Conservation (phyloP, 1,140 invertebrate genomes). For the Ptiloglossa arizonensis region DNA sequence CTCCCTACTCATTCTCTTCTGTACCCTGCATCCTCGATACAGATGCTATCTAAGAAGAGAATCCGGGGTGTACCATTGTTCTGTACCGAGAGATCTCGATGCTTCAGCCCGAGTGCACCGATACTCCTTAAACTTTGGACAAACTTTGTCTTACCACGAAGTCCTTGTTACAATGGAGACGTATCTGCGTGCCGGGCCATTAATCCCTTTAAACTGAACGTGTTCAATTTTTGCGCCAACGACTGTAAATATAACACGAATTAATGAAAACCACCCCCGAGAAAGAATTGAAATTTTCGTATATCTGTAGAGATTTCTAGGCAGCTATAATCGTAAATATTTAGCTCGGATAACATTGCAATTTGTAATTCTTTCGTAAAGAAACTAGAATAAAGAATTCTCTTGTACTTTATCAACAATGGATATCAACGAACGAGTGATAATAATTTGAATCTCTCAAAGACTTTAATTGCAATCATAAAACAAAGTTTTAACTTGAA, state of each 20-base stretch:
- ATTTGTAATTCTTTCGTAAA: too few relatives aligned
- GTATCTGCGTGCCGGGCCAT: slow-evolving; percentile 4
- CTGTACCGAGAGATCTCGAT: slow-evolving; percentile 61
- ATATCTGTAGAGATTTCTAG: not conserved
- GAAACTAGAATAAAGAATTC: too few relatives aligned
- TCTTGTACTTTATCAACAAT: too few relatives aligned
- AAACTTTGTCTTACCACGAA: slow-evolving; percentile 58
- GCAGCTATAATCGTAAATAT: too few relatives aligned
- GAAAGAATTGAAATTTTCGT: not conserved
- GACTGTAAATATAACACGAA: too few relatives aligned
- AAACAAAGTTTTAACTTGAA: too few relatives aligned
- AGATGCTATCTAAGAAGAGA: slow-evolving; percentile 68
- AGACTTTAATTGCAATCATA: too few relatives aligned
- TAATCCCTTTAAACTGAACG: slow-evolving; percentile 12
- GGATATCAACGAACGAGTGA: too few relatives aligned
- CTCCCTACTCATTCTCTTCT: slow-evolving; percentile 55
- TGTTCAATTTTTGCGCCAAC: not conserved
- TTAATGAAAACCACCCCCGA: too few relatives aligned
- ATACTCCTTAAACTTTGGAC: slow-evolving; percentile 58
- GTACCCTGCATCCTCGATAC: slow-evolving; percentile 52
- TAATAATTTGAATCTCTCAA: too few relatives aligned
- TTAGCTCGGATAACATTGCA: too few relatives aligned
- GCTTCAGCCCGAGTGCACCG: slow-evolving; percentile 58
- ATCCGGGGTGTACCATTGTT: slow-evolving; percentile 60
- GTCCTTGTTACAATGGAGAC: slow-evolving; percentile 41